Evolutionary conservation across 2,113 vertebrate species (phyloP), one percentile per base, ranked within the genome.

Genomic region (Aplodontia rufa): DNA sequence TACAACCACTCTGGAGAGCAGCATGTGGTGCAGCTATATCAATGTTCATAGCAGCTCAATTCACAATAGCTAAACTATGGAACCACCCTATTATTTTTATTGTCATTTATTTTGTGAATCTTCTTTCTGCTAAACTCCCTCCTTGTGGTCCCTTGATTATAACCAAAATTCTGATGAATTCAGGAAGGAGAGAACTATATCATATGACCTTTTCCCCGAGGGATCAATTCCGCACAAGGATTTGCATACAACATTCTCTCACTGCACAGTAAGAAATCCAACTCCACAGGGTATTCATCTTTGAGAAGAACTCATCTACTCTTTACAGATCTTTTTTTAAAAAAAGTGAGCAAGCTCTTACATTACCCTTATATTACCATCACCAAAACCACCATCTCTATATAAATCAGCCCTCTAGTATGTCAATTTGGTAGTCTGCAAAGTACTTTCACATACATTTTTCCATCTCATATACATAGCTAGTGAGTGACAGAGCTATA

Each of bases 351-450:
- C 37, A 91, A 78, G 37, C 22, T n/a, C 42, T 83, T 83, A 53
- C 14, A 30, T 80, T 71, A 83, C 58, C 58, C 42, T 83, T 83
- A 53, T 19, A 30, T 80, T 71, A 83, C 58, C 58, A 11, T 58
- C 28, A 92, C 55, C 42, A 82, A 86, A 78, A 92, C 40, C 22
- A 51, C n/a, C 47, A 30, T 20, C 86, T 42, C 45, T 35, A 11
- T 62, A 80, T 87, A 93, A 87, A 83, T 86, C 40, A 74, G 37
- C 6, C 19, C 35, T 85, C 68, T 87, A 45, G 20, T 82, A 64
- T 69, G 62, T 93, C 91, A 93, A 93, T 81, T n/a, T 74, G 76
- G 9, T 62, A 64, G 79, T 49, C 93, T 88, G 40, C 84, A 84
- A 80, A 87, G n/a, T 60, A 42, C n/a, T 75, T 74, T 74, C 58